Base-by-base conservation (phyloP, 2,888 invertebrate species). In the Dexiosoma caninum region DNA sequence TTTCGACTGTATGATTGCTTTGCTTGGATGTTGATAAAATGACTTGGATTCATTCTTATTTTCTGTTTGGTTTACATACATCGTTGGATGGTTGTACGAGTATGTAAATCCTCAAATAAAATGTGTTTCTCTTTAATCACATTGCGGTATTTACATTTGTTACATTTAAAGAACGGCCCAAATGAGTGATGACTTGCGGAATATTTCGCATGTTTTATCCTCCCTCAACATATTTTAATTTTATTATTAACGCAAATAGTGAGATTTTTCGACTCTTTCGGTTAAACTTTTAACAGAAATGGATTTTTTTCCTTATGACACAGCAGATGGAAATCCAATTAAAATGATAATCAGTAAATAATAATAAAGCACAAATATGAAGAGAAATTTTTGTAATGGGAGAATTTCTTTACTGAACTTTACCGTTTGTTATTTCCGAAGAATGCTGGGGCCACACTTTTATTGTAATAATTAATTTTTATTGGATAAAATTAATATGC, bases 41-140 rank as follows among this genome's bases (percentile, higher is more conserved):
- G 42, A 42, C 42, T 60, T 44, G 30, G 44, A 16, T 32, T 16
- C 32, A 0, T 32, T 12, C 9, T 30, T 12, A 51, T 40, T 30
- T 40, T 14, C 16, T 3, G 37, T 4, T 14, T 55, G n/a, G 32
- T 44, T 53, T 9, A 32, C 9, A 21, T 32, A 6, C 19, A 8
- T 44, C 5, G 6, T 2, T 21, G 5, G 9, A 35, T 55, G 69
- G 21, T 44, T 55, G 55, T 32, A n/a, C n/a, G n/a, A n/a, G n/a
- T n/a, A 32, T 8, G 42, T 55, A 32, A 69, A 44, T 32, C 44
- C 55, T 10, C 32, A 55, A 30, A 44, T 55, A 42, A 67, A 42
- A 40, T 2, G 32, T 21, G 44, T 55, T 32, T 44, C 32, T 32
- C 5, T 44, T 27, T 35, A 27, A 37, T 37, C 37, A n/a, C n/a